phyloP scores from a whole-genome alignment of 2,888 invertebrate species.

The Artemia sp. region DNA sequence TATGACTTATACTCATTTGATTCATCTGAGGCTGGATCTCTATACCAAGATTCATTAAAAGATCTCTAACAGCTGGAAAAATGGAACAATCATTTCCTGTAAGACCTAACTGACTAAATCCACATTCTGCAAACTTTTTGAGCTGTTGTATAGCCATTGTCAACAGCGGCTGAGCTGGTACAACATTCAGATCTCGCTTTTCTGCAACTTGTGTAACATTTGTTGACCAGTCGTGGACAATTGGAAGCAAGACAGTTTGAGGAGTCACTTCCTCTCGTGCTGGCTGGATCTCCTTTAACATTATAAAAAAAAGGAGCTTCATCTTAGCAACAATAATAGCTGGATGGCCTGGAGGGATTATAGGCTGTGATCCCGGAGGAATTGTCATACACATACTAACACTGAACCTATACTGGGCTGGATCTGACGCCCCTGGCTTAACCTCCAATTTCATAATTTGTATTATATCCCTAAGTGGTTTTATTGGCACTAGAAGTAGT shows the following conservation, averaged over 20 bases:
- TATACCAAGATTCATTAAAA: slow-evolving; percentile 61
- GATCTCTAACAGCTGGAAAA: slow-evolving; percentile 74
- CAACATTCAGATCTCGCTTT: slow-evolving; percentile 40
- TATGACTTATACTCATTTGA: slow-evolving; percentile 5
- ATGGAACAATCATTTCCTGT: slow-evolving; percentile 58
- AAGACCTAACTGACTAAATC: slow-evolving; percentile 39
- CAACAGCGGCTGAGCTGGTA: slow-evolving; percentile 25
- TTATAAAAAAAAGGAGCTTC: slow-evolving; percentile 77
- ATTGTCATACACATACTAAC: slow-evolving; percentile 82
- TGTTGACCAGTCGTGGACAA: slow-evolving; percentile 70
- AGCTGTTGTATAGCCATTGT: slow-evolving; percentile 30
- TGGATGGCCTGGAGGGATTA: slow-evolving; percentile 75
- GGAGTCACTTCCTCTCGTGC: slow-evolving; percentile 44
- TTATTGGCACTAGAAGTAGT: slow-evolving; percentile 63
- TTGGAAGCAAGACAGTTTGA: slow-evolving; percentile 50
- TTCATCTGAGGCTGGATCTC: slow-evolving; percentile 48
- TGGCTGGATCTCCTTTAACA: slow-evolving; percentile 25
- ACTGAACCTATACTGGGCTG: slow-evolving; percentile 59
- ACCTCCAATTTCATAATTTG: slow-evolving; percentile 62
- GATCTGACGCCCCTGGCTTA: slow-evolving; percentile 41
- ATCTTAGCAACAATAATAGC: slow-evolving; percentile 66
- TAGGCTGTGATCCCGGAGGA: slow-evolving; percentile 66
- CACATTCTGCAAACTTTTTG: slow-evolving; percentile 43
- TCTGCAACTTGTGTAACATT: slow-evolving; percentile 76
- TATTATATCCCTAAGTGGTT: slow-evolving; percentile 77